Evolutionary conservation across 2,888 invertebrate species (phyloP).

Genomic region (Heterodera filipjevi): DNA sequence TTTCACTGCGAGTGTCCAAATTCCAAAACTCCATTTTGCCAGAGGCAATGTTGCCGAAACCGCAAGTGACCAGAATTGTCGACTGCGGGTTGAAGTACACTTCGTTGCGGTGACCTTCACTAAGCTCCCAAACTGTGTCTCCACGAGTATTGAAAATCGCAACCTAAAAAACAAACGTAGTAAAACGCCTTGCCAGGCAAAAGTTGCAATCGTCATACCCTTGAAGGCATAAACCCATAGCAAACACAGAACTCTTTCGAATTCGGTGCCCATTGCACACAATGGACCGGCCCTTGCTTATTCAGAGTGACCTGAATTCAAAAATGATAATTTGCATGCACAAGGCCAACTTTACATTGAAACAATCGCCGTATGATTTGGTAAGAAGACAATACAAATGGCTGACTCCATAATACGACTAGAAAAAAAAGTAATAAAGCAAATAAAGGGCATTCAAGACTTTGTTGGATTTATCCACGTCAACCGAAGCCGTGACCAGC

Average conservation of each 20-base stretch:
- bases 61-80: constrained; percentile 69
- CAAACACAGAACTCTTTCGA: constrained; percentile 86
- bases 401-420: constrained; percentile 84
- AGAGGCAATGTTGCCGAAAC: constrained; percentile 84
- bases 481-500: constrained; percentile 56
- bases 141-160: constrained; percentile 90
- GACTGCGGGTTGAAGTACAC: constrained; percentile 88
- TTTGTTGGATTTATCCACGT: constrained; percentile 85
- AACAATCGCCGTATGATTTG: constrained; percentile 75
- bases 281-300: constrained; percentile 81
- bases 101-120: constrained; percentile 84
- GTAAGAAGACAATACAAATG: constrained; percentile 69
- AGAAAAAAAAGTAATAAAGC: constrained; percentile 59
- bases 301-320: constrained; percentile 77
- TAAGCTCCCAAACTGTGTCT: constrained; percentile 88
- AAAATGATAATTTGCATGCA: not conserved
- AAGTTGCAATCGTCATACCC: constrained; percentile 44
- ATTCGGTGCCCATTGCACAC: constrained; percentile 88
- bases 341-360: not conserved
- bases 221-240: constrained; percentile 77
- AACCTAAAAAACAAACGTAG: constrained; percentile 72
- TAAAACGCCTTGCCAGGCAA: not conserved
- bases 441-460: not conserved
- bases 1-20: constrained; percentile 52
- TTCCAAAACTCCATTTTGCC: constrained; percentile 88